phyloP scores from a whole-genome alignment of 2,797 vertebrate species.

The Tenualosa ilisha region DNA sequence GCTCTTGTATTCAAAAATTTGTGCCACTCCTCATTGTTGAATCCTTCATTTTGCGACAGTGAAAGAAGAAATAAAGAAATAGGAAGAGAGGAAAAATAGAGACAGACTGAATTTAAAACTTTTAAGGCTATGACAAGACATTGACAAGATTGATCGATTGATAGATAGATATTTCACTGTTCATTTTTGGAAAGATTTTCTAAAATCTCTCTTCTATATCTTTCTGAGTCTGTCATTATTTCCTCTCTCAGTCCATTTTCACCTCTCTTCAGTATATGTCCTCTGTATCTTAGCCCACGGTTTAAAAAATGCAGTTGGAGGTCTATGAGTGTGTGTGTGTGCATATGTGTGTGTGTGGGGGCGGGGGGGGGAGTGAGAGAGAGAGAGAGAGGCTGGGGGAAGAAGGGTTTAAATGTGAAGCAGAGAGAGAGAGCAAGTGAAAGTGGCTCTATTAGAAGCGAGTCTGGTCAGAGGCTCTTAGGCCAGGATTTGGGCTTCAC shows the following conservation, averaged over 20 bases:
- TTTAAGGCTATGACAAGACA: too few species aligned
- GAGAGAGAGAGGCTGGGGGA: conserved; percentile 20
- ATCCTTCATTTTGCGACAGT: not conserved
- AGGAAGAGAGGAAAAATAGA: not conserved
- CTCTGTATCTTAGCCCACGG: not conserved
- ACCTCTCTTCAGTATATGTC: not conserved
- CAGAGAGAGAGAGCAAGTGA: conserved; percentile 44
- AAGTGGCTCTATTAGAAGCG: conserved; percentile 70
- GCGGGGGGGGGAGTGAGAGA: conserved; percentile 8
- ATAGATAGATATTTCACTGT: too few species aligned
- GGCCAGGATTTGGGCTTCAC: conserved; percentile 78
- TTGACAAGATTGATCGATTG: too few species aligned
- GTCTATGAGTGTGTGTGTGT: not conserved
- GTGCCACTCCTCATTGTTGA: not conserved
- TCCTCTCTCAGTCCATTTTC: not conserved
- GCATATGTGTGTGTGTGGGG: not conserved
- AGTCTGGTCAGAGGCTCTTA: conserved; percentile 69
- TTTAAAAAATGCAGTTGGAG: not conserved
- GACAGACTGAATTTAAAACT: too few species aligned
- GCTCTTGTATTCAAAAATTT: not conserved
- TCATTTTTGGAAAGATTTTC: not conserved
- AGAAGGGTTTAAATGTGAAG: too few species aligned
- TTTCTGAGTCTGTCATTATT: not conserved
- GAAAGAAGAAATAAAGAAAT: not conserved
- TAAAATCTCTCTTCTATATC: not conserved